A percentile compares a stretch with the other conserved stretches of the same genome.
These are phyloP conservation scores for Heteromormyrus szaboi DNA, from an alignment of 2,797 vertebrate species.

Conservation along the genomic window DNA sequence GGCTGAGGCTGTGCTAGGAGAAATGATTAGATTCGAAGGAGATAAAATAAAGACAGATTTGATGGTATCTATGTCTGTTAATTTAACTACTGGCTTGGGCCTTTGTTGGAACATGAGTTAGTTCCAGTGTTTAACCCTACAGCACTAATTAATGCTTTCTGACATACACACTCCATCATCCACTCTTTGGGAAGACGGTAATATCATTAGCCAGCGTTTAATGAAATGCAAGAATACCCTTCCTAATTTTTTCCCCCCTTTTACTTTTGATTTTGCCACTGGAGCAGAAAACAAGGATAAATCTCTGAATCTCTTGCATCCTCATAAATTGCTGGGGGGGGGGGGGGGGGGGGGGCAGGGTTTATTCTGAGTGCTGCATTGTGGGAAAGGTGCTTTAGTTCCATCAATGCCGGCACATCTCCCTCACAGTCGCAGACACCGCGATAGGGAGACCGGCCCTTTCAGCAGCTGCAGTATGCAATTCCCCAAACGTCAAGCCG, in stretches of 20 bases:
- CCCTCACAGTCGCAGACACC: background rate
- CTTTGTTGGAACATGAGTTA: conserved; percentile 99
- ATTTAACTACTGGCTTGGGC: conserved; percentile 96
- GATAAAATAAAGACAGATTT: conserved; percentile 82
- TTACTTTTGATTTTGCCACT: conserved; percentile 42
- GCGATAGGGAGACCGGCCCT: background rate
- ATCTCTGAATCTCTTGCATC: conserved; percentile 68
- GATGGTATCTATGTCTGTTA: conserved; percentile 95
- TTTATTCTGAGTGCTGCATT: background rate
- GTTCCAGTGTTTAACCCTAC: conserved; percentile 99
- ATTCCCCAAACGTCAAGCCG: background rate
- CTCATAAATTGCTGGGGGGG: conserved; percentile 36
- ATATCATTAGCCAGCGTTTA: conserved; percentile 98
- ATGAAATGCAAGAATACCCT: conserved; percentile 99
- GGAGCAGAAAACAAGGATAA: conserved; percentile 91
- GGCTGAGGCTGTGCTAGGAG: background rate
- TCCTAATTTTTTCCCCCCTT: conserved; percentile 79
- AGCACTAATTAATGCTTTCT: conserved; percentile 97
- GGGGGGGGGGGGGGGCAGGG: conserved; percentile 27
- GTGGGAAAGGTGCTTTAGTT: background rate
- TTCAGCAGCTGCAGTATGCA: background rate
- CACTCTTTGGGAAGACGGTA: conserved; percentile 96
- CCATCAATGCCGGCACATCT: background rate
- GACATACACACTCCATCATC: conserved; percentile 93
- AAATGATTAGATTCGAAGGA: conserved; percentile 45